phyloP scores from a whole-genome alignment of 2,888 invertebrate species.

The Pardosa pseudoannulata region DNA sequence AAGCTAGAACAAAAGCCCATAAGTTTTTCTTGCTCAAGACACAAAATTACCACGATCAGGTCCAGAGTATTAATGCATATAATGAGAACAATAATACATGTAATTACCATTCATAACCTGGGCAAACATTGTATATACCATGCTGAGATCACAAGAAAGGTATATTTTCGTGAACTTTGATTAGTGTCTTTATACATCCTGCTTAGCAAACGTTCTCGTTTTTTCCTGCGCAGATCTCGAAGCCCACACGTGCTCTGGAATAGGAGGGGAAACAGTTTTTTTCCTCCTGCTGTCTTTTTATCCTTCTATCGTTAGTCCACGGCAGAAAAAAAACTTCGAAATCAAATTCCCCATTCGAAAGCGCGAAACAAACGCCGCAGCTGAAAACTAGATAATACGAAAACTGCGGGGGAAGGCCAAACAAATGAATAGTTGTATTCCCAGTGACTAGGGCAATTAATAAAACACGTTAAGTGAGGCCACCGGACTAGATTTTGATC shows the following conservation, averaged over 20 bases:
- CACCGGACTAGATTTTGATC: constrained; percentile 61
- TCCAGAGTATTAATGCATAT: too few relatives aligned
- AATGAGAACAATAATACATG: too few relatives aligned
- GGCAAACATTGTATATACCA: too few relatives aligned
- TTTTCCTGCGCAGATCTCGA: not conserved
- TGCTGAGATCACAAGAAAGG: too few relatives aligned
- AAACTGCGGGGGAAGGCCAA: constrained; percentile 48
- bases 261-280: too few relatives aligned
- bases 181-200: not conserved
- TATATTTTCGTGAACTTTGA: too few relatives aligned
- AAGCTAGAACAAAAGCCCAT: too few relatives aligned
- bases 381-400: not conserved
- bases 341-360: not conserved
- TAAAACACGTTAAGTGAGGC: constrained; percentile 57
- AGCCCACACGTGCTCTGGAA: not conserved
- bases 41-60: too few relatives aligned
- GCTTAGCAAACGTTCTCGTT: not conserved
- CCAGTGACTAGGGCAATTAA: constrained; percentile 64
- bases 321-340: not conserved
- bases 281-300: constrained; percentile 4
- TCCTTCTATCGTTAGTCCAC: not conserved
- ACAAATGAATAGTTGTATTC: constrained; percentile 52
- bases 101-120: too few relatives aligned
- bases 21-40: too few relatives aligned
- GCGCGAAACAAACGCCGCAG: not conserved